Base-by-base conservation (phyloP, 2,888 invertebrate species). In the Aphidoletes aphidimyza region DNA sequence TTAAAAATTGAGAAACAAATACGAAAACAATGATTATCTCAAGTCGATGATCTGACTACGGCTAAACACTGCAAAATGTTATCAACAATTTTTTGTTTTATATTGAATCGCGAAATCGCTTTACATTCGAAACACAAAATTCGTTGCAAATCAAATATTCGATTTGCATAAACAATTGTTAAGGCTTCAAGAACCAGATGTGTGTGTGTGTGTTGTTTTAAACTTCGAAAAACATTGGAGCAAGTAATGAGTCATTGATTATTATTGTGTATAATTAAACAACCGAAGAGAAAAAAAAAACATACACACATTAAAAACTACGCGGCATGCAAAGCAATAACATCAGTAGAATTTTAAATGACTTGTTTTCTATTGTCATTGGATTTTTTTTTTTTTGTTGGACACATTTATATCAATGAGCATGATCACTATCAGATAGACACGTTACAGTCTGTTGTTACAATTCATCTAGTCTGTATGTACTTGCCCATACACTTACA, bases 261-360 rank as follows among this genome's bases (percentile, higher is more conserved):
- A 22, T 26, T 54, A 54, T 54, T 54, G 54, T 54, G n/a, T n/a
- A n/a, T 26, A 30, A n/a, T n/a, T n/a, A 5, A 69, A 6, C 2
- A 69, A 30, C 5, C 2, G 14, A 30, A 69, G 0, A 69, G 22
- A 69, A 14, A 69, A 30, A 54, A n/a, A n/a, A n/a, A n/a, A n/a
- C n/a, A n/a, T n/a, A n/a, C n/a, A n/a, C n/a, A n/a, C n/a, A n/a
- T n/a, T 54, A 1, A 54, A 11, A 30, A 69, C 30, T 69, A 30
- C 69, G 69, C 34, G 69, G 14, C 69, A 69, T 69, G 69, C 69
- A 69, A 69, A 14, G 30, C 69, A 30, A 30, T 11, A 69, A 69
- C 26, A 14, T 14, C n/a, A 30, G 34, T 11, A 14, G 30, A 14
- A n/a, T n/a, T n/a, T n/a, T n/a, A n/a, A n/a, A 30, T 14, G 69